A percentile compares a stretch with the other conserved stretches of the same genome.
These are phyloP conservation scores for Ptychoptera contaminata DNA, from an alignment of 2,888 invertebrate species.

Conservation along the genomic window DNA sequence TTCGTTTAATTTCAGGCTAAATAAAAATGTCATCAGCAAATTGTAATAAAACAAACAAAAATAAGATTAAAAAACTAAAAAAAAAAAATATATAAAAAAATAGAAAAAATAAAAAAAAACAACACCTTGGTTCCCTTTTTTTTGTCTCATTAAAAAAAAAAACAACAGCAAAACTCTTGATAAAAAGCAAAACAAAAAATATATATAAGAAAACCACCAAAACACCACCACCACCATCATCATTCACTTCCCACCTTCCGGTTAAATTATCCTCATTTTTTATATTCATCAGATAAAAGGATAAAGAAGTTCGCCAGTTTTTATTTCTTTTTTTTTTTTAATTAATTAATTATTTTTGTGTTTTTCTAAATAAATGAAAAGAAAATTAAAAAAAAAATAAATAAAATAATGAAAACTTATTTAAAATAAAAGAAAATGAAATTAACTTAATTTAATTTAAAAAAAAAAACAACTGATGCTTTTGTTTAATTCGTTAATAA, in stretches of 20 bases:
- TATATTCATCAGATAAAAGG: background rate
- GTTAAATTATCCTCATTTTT: no score
- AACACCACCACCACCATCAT: no score
- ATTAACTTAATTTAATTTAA: slow-evolving; percentile 13
- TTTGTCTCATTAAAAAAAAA: slow-evolving; percentile 2
- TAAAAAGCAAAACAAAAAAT: background rate
- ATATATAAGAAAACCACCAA: no score
- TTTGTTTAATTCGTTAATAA: no score
- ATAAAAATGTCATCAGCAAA: slow-evolving; percentile 11
- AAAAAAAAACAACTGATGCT: slow-evolving; percentile 9
- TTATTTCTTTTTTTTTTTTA: no score
- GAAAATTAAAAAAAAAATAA: slow-evolving; percentile 9
- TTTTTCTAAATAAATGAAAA: slow-evolving; percentile 1
- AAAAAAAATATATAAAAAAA: slow-evolving; percentile 2
- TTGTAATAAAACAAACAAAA: slow-evolving; percentile 6
- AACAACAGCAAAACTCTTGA: slow-evolving; percentile 1
- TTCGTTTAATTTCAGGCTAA: slow-evolving; percentile 9
- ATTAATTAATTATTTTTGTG: background rate
- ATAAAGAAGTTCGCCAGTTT: background rate
- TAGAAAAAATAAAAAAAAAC: slow-evolving; percentile 3
- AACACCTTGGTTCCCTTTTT: slow-evolving; percentile 1
- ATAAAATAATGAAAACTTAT: slow-evolving; percentile 11
- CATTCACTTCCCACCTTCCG: no score
- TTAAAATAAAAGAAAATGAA: slow-evolving; percentile 14
- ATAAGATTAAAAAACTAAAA: slow-evolving; percentile 4